Evolutionary conservation across 2,888 invertebrate genomes (phyloP), one percentile per base, ranked within the genome.

Genomic region (Crocallis elinguaria): DNA sequence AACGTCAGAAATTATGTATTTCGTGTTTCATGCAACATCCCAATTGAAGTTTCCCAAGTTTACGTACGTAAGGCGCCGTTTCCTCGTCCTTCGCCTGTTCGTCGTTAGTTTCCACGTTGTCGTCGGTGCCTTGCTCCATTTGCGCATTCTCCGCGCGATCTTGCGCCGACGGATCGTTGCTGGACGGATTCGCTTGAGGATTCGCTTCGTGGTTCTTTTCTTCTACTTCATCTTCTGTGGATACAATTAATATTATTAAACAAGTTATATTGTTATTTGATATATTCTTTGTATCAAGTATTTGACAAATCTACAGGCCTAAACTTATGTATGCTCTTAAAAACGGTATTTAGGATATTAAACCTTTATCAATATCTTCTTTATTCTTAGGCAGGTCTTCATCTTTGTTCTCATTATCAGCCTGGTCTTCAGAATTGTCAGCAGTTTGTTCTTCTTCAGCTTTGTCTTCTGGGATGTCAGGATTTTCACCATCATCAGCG

Each of bases 71-170:
- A 52, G 88, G 88, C 14, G 76, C 92, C 32, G 75, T 71, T 36
- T 82, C 88, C 61, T 84, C 88, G 53, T 92, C 92, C 23, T 88
- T 91, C 23, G 81, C 79, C 46, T 90, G 88, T 59, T 89, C 85
- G 9, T 86, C 82, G 60, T 91, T 92, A 14, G 84, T 92, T 33
- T 92, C 86, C 2, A 92, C 92, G 64, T 92, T 91, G 66, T 92
- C 91, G 67, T 88, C 83, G 0, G 88, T 85, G 0, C 92, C 92
- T 48, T 64, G 73, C 3, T 89, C 82, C 85, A 84, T 86, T 58
- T 89, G 78, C 0, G 92, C 92, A 33, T 92, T 92, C 50, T 93
- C 92, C 0, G 86, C 88, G 36, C 81, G 88, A 12, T 92, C 86
- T 25, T 92, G 88, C 0, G 88, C 84, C 0, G 91, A 80, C 0